phyloP scores from a whole-genome alignment of 2,113 vertebrate species.

The Corythornis vintsioides region DNA sequence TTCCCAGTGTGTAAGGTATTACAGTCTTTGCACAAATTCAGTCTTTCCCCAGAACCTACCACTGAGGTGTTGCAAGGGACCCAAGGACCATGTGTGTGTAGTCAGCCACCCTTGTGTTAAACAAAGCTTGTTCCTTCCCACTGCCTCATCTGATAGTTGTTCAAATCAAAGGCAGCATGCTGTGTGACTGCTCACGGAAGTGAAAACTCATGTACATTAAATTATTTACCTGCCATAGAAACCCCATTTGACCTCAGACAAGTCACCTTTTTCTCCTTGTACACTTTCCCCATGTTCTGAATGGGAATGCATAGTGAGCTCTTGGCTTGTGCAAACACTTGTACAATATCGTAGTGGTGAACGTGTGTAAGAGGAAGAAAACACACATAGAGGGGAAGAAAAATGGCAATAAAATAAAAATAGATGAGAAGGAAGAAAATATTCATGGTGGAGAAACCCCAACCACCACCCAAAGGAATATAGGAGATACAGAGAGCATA shows the following conservation, averaged over 20 bases:
- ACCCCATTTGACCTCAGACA: neutral
- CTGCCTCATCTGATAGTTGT: neutral
- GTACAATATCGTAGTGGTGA: fast-evolving
- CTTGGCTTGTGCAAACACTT: neutral
- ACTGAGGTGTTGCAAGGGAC: neutral
- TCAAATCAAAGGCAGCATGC: neutral
- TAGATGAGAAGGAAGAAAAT: neutral
- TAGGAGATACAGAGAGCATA: neutral
- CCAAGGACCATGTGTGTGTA: neutral
- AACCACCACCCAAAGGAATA: neutral
- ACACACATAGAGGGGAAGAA: neutral
- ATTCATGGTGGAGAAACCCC: neutral
- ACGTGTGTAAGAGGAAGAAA: neutral
- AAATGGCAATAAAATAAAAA: too few relatives aligned
- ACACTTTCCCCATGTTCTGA: neutral
- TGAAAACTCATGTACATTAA: neutral
- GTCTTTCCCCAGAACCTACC: neutral
- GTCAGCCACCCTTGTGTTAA: neutral
- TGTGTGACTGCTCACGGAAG: neutral
- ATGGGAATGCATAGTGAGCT: neutral
- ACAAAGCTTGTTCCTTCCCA: neutral
- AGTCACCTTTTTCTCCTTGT: neutral
- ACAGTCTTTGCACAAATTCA: neutral
- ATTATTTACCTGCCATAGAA: conserved; percentile 16
- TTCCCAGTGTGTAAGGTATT: neutral